phyloP scores from a whole-genome alignment of 2,888 invertebrate genomes.

The Caenorhabditis becei region DNA sequence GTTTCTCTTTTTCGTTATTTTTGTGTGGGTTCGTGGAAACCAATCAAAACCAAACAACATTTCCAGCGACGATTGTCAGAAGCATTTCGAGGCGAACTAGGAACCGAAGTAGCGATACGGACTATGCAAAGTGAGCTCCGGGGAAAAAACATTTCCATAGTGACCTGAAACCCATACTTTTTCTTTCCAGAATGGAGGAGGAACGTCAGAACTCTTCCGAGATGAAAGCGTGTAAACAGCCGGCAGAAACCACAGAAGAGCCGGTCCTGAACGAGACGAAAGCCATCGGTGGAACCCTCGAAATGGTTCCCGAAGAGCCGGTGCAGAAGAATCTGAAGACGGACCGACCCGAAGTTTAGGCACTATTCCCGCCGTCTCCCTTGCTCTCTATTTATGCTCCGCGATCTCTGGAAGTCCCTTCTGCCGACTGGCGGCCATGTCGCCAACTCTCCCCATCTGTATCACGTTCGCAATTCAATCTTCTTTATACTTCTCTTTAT shows the following conservation, averaged over 20 bases:
- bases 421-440: conserved; percentile 41
- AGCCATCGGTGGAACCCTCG: conserved; percentile 24
- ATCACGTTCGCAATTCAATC: not conserved
- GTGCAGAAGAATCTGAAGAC: conserved; percentile 47
- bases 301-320: conserved; percentile 50
- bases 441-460: conserved; percentile 1
- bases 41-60: too few relatives aligned
- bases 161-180: too few relatives aligned
- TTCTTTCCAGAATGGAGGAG: conserved; percentile 68
- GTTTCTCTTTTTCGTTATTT: conserved; percentile 1
- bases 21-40: too few relatives aligned
- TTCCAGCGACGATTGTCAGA: conserved; percentile 70
- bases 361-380: not conserved
- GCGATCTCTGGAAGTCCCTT: conserved; percentile 24
- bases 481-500: not conserved
- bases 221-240: conserved; percentile 59
- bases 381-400: conserved; percentile 19
- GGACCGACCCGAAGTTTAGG: conserved; percentile 51
- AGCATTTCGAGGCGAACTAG: conserved; percentile 60
- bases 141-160: not conserved
- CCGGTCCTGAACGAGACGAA: conserved; percentile 25
- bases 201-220: conserved; percentile 67
- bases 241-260: conserved; percentile 10
- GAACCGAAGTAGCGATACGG: conserved; percentile 43
- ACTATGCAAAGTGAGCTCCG: conserved; percentile 60